Conservation (phyloP, 1,140 invertebrate species). For the Paraescarpia echinospica region DNA sequence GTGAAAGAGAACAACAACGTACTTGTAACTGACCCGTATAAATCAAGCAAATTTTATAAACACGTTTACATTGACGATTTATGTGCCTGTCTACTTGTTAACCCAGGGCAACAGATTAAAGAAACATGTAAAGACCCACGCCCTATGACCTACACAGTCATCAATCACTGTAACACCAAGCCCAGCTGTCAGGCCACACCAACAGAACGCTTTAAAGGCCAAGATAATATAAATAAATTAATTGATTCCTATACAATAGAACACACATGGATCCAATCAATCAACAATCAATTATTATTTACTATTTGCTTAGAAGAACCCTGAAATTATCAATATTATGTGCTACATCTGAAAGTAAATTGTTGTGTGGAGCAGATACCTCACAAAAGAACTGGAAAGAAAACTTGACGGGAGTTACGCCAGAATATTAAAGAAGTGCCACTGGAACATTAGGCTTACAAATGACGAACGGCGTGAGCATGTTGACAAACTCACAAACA, state of each 20-base stretch:
- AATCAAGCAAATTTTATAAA: neutral
- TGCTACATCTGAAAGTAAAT: too few species aligned
- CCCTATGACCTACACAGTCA: neutral
- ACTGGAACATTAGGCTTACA: too few species aligned
- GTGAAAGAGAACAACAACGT: too few species aligned
- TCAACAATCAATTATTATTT: too few species aligned
- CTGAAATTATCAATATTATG: too few species aligned
- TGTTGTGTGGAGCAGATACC: too few species aligned
- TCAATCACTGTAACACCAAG: neutral
- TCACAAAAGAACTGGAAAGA: too few species aligned
- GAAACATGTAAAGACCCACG: neutral
- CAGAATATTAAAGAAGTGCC: too few species aligned
- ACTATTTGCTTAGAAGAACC: too few species aligned
- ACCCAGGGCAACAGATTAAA: neutral
- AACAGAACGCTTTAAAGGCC: neutral
- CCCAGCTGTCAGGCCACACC: neutral
- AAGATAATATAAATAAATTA: neutral
- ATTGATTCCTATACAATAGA: neutral
- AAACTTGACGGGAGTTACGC: too few species aligned
- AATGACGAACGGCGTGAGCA: too few species aligned
- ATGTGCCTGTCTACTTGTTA: neutral
- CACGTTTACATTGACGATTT: neutral
- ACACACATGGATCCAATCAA: neutral
- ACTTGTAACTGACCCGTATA: neutral
- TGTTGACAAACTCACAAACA: too few species aligned